Evolutionary conservation across 1,140 invertebrate genomes (phyloP), one percentile per base, ranked within the genome.

Genomic region (Battus philenor): DNA sequence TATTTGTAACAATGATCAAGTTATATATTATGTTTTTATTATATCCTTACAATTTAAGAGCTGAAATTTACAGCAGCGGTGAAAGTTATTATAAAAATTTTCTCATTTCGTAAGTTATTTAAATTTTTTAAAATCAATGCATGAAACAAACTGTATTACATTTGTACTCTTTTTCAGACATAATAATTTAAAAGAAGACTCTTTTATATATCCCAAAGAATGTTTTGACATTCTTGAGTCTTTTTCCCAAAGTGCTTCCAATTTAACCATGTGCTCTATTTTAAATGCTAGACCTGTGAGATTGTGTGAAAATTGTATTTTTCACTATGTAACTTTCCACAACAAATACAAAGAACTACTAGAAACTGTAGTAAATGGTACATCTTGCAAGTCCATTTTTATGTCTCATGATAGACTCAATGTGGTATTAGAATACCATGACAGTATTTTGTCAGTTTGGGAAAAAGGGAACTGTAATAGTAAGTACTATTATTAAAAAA

Each of bases 381-480:
- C 82, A 26, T 67, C 83, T n/a, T 89, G 88, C 67, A 77, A 81
- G 54, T 70, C 87, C 48, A 57, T 82, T 20, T 87, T 83, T 55
- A 76, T 88, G 26, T 87, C 88, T 50, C 74, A 86, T 46, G 89
- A 90, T 65, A 74, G 88, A 53, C 62, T 90, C 46, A 77, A 88
- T 76, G 87, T 86, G 31, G 66, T 90, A 12, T 55, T 87, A 57
- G 74, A 82, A 17, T 75, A 85, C 47, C 86, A 88, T 75, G 54
- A 76, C n/a, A 84, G 81, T 55, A 82, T 79, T 52, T 56, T 77
- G 22, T 55, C 73, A 50, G 53, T 90, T 30, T 90, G 89, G 89
- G 63, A 78, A 44, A 83, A 78, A 67, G 88, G 86, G 30, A 87
- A 88, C 60, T 90, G 89, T 67, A 76, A 88, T 70, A 82, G 89